A percentile compares a stretch with the other conserved stretches of the same genome.
phyloP scores from a whole-genome alignment of 2,797 vertebrate genomes.

The Kryptopterus vitreolus region DNA sequence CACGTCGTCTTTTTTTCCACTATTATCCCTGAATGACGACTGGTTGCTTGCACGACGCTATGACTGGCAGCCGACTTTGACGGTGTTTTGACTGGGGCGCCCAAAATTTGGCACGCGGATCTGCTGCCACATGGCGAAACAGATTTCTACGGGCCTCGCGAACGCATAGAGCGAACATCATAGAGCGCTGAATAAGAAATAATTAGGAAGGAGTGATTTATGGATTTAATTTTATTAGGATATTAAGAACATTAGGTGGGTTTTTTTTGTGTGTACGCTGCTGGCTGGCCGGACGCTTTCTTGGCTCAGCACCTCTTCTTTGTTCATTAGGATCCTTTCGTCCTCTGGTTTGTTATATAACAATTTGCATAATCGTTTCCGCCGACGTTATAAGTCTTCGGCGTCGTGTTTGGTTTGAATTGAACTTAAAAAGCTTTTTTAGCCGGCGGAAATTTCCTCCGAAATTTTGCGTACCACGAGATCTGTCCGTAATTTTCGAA shows the following conservation, averaged over 20 bases:
- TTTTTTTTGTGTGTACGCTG: constrained; percentile 21
- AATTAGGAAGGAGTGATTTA: constrained; percentile 22
- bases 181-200: constrained; percentile 12
- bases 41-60: too few relatives aligned
- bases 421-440: not conserved
- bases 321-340: not conserved
- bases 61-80: constrained; percentile 5
- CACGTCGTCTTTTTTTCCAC: not conserved
- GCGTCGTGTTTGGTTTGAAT: not conserved
- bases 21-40: not conserved
- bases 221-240: constrained; percentile 25
- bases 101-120: constrained; percentile 8
- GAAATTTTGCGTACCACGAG: not conserved
- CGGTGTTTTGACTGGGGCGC: constrained; percentile 6
- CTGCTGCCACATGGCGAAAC: constrained; percentile 24
- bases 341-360: not conserved
- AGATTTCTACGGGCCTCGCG: constrained; percentile 15
- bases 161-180: constrained; percentile 11
- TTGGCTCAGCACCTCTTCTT: not conserved
- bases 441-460: not conserved
- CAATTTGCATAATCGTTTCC: not conserved
- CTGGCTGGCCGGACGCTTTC: not conserved
- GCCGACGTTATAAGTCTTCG: not conserved
- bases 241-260: constrained; percentile 11
- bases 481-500: not conserved